These are phyloP conservation scores for Aix galericulata DNA, from an alignment of 2,113 vertebrate genomes.

Conservation along the genomic window DNA sequence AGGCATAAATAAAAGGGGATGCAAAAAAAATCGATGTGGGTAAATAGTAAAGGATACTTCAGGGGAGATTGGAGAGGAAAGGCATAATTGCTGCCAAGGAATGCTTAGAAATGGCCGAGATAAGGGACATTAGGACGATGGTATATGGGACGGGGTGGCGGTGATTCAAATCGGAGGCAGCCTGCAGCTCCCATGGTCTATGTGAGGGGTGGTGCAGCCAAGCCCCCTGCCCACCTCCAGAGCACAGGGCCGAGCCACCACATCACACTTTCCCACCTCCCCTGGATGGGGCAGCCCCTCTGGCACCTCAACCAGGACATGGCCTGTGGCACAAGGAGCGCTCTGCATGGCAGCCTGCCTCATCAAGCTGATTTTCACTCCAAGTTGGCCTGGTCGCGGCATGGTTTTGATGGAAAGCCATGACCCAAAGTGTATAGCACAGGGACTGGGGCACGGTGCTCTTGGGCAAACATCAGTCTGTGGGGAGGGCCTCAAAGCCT, in stretches of 20 bases:
- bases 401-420: too few relatives aligned
- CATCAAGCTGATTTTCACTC: background rate
- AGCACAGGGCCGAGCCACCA: background rate
- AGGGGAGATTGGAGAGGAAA: constrained; percentile 44
- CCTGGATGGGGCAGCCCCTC: background rate
- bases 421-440: too few relatives aligned
- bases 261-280: background rate
- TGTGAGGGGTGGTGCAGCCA: constrained; percentile 3
- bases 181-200: background rate
- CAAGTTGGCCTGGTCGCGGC: background rate
- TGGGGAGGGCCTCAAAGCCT: background rate
- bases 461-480: background rate
- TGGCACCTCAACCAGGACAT: background rate
- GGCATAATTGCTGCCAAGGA: constrained; percentile 55
- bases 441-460: background rate
- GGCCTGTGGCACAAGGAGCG: rapidly evolving
- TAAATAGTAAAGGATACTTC: constrained; percentile 53
- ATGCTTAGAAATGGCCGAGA: constrained; percentile 49
- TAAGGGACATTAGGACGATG: constrained; percentile 59
- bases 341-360: background rate
- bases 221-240: background rate
- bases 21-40: constrained; percentile 51
- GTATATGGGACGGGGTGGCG: background rate
- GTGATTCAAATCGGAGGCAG: constrained; percentile 26
- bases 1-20: constrained; percentile 49